phyloP scores from a whole-genome alignment of 2,113 vertebrate genomes.

The Struthidea cinerea region DNA sequence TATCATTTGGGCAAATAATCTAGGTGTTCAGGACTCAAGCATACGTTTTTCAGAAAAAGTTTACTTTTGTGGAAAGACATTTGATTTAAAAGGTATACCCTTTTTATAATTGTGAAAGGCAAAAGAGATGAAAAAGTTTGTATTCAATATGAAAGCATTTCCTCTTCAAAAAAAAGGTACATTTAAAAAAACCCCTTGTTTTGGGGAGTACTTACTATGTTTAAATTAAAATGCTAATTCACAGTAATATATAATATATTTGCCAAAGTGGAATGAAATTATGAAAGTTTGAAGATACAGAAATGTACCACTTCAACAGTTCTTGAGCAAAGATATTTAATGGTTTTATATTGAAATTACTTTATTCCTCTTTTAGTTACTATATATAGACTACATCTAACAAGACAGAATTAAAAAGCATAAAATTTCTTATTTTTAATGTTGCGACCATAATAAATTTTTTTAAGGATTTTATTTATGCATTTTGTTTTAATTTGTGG shows the following conservation, averaged over 20 bases:
- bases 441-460: neutral
- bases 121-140: neutral
- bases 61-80: neutral
- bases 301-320: neutral
- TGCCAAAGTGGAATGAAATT: neutral
- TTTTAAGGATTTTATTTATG: neutral
- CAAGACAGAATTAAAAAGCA: neutral
- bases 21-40: neutral
- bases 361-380: neutral
- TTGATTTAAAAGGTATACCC: neutral
- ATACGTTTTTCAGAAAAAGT: neutral
- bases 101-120: neutral
- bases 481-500: neutral
- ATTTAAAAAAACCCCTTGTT: neutral
- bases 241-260: neutral
- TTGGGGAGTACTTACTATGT: neutral
- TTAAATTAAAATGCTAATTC: neutral
- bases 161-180: neutral
- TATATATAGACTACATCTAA: neutral
- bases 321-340: neutral
- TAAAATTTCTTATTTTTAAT: neutral
- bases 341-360: neutral
- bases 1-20: neutral
- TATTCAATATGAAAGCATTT: neutral
- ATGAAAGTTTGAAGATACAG: neutral